Percentiles rank a stretch among this genome's conserved stretches.
Conservation (phyloP, 2,797 vertebrate species). For the Sebastes vulpes region DNA sequence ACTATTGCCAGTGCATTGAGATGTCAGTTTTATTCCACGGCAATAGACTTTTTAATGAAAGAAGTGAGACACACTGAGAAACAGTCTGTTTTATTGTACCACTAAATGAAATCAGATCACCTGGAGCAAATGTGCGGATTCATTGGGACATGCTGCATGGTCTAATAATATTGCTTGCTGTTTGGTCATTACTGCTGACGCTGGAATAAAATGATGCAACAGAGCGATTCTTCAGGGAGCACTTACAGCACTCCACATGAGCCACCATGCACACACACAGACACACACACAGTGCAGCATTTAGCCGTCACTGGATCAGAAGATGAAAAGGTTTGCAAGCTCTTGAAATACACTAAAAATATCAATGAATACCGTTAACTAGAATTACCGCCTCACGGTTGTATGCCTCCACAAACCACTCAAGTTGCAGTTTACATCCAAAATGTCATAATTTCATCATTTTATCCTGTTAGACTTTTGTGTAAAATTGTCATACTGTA, state of each 20-base stretch:
- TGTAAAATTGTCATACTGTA: background rate
- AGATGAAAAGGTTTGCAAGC: background rate
- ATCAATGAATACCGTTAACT: background rate
- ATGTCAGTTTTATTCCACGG: background rate
- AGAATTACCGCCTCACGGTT: background rate
- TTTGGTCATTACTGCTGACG: constrained; percentile 51
- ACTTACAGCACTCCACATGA: constrained; percentile 15
- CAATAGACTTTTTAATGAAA: constrained; percentile 42
- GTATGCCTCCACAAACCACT: background rate
- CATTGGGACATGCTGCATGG: constrained; percentile 20
- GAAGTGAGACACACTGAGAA: constrained; percentile 38
- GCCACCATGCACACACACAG: background rate
- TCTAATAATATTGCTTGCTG: constrained; percentile 31
- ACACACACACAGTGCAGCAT: background rate
- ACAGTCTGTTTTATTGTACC: constrained; percentile 38
- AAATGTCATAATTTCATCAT: background rate
- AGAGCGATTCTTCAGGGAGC: constrained; percentile 32
- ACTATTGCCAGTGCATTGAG: background rate
- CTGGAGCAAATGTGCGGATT: constrained; percentile 34
- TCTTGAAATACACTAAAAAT: background rate
- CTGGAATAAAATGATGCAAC: constrained; percentile 40
- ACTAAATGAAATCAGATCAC: constrained; percentile 59
- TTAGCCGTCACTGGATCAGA: background rate
- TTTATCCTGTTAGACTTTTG: background rate
- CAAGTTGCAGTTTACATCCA: background rate